Conservation (phyloP, 30 jellyfish, hydroid and myxozoan species). For the Cassiopea xamachana region DNA sequence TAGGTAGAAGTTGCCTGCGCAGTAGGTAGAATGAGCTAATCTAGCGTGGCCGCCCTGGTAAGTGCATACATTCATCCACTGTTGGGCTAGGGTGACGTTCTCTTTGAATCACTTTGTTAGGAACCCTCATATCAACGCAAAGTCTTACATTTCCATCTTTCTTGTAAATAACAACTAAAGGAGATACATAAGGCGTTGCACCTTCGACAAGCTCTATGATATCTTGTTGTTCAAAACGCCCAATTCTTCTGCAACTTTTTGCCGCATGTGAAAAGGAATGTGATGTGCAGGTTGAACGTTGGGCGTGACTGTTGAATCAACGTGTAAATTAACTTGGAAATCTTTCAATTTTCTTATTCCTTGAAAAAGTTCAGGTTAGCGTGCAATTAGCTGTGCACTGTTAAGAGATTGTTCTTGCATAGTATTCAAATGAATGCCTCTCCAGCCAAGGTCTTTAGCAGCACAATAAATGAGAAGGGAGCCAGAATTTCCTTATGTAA, state of each 20-base stretch:
- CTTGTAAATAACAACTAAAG: conserved; percentile 20
- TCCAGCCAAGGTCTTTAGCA: too few species aligned
- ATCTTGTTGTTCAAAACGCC: neutral
- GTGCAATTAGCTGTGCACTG: too few species aligned
- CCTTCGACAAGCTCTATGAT: conserved; percentile 42
- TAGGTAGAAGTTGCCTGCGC: too few species aligned
- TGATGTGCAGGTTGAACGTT: conserved; percentile 26
- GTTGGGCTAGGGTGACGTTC: conserved; percentile 25
- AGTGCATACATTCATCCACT: conserved; percentile 12
- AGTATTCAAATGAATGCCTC: too few species aligned
- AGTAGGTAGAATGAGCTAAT: too few species aligned
- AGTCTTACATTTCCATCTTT: conserved; percentile 21
- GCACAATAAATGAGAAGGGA: too few species aligned
- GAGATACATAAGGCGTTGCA: conserved; percentile 8
- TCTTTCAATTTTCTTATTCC: conserved; percentile 24
- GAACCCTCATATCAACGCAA: conserved; percentile 29
- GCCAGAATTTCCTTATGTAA: too few species aligned
- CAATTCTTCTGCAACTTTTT: conserved; percentile 18
- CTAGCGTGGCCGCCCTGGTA: neutral
- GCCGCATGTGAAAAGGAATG: conserved; percentile 43
- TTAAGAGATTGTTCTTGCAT: too few species aligned
- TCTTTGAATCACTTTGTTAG: conserved; percentile 22
- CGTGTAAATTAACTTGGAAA: neutral
- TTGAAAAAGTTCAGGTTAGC: neutral
- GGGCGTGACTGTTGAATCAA: neutral